phyloP scores from a whole-genome alignment of 2,797 vertebrate species.

The Paramormyrops hopkinsi region DNA sequence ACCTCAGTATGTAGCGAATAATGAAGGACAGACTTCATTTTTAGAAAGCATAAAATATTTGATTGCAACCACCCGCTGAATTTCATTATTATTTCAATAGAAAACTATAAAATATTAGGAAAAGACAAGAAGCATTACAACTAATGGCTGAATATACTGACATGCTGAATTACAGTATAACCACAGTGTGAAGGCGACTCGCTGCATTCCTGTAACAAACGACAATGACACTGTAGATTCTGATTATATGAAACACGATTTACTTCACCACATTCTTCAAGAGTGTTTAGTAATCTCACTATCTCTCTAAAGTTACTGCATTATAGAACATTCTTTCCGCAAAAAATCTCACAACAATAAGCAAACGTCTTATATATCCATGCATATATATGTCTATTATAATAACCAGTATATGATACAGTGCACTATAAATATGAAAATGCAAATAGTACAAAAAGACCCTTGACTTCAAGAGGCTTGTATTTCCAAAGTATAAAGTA shows the following conservation, averaged over 20 bases:
- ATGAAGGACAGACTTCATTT: background rate
- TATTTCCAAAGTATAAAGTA: constrained; percentile 22
- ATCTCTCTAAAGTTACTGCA: background rate
- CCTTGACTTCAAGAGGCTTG: constrained; percentile 13
- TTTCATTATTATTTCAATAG: background rate
- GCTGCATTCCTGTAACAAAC: background rate
- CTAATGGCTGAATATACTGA: constrained; percentile 4
- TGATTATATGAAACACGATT: background rate
- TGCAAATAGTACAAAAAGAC: background rate
- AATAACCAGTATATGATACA: constrained; percentile 3
- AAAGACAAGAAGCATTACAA: background rate
- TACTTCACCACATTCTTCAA: background rate
- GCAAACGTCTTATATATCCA: background rate
- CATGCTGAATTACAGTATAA: constrained; percentile 2
- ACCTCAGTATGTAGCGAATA: background rate
- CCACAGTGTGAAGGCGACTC: background rate
- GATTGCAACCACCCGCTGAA: background rate
- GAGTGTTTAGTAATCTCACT: background rate
- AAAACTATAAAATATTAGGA: background rate
- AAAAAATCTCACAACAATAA: background rate
- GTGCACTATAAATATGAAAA: background rate
- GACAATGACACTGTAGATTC: background rate
- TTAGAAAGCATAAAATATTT: background rate
- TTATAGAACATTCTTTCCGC: background rate
- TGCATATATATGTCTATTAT: background rate